Evolutionary conservation across 2,797 vertebrate species (phyloP), one percentile per base, ranked within the genome.

Genomic region (Clarias platycephalus): DNA sequence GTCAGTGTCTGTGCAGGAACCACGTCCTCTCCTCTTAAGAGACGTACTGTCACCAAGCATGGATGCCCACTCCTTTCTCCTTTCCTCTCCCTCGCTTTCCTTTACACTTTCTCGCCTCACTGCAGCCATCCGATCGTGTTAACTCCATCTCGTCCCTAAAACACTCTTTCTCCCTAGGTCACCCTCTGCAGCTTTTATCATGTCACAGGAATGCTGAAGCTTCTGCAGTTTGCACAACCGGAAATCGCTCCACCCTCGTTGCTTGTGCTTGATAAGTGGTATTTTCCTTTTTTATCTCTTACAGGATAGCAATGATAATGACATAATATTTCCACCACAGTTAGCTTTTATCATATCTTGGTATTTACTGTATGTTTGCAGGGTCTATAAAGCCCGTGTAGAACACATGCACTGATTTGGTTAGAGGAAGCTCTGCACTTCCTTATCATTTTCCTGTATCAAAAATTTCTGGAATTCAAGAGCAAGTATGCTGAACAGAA

Each of bases 81-180:
- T 63, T 86, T 81, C 77, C 83, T 67, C 60, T 80, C 53, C 44
- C 84, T 87, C 37, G 63, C 66, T 78, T 63, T 74, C 66, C 63
- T 82, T 87, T 83, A 84, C 83, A 80, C 83, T 72, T 84, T 68
- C 70, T 88, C 74, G 85, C 87, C 77, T 90, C 86, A 80, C 71
- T 86, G 90, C 84, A 87, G 82, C 81, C 44, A 67, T 90, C 89
- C 81, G n/a, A 86, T 87, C 80, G 7, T 4, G 49, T 89, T 89
- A 89, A 62, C 84, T 62, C 88, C 88, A 88, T 81, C 79, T 60
- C 67, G 20, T 74, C 31, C 44, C 85, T 85, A 88, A 89, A 86
- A 85, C 75, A 66, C 80, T 84, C 81, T 85, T 75, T 28, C 72
- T 68, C 81, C 76, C 83, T 86, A 74, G 77, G 53, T 80, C 66